Percentiles rank a stretch among this genome's conserved stretches.
Evolutionary conservation across 2,888 invertebrate species (phyloP).

Genomic region (Operophtera brumata): DNA sequence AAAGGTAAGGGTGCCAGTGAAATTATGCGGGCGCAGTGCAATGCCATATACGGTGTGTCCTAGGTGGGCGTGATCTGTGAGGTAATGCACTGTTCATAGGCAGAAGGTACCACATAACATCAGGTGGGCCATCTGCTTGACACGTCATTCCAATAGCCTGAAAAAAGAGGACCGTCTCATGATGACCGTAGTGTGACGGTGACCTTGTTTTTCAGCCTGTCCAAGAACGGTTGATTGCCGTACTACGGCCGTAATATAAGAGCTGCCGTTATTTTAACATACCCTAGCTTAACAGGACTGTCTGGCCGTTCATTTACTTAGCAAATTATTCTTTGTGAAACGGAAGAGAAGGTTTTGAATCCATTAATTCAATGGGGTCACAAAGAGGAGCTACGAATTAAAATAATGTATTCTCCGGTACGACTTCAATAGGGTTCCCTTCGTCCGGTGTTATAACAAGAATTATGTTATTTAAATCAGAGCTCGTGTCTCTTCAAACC

Average conservation of each 20-base stretch:
- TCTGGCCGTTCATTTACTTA: conserved; percentile 79
- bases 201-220: neutral
- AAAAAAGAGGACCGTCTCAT: neutral
- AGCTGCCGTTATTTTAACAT: conserved; percentile 31
- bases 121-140: too few relatives aligned
- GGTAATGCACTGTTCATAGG: too few relatives aligned
- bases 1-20: too few relatives aligned
- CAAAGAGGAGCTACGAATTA: conserved; percentile 79
- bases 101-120: too few relatives aligned
- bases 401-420: conserved; percentile 76
- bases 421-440: conserved; percentile 76
- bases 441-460: conserved; percentile 79
- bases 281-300: conserved; percentile 34
- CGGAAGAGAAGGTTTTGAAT: conserved; percentile 80
- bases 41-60: too few relatives aligned
- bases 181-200: neutral
- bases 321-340: conserved; percentile 80
- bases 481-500: conserved; percentile 23
- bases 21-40: too few relatives aligned
- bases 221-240: too few relatives aligned
- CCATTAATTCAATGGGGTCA: conserved; percentile 79
- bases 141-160: too few relatives aligned
- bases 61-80: too few relatives aligned
- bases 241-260: neutral
- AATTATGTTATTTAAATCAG: conserved; percentile 80